Base-by-base conservation (phyloP, 1,140 invertebrate species). In the Solen grandis region DNA sequence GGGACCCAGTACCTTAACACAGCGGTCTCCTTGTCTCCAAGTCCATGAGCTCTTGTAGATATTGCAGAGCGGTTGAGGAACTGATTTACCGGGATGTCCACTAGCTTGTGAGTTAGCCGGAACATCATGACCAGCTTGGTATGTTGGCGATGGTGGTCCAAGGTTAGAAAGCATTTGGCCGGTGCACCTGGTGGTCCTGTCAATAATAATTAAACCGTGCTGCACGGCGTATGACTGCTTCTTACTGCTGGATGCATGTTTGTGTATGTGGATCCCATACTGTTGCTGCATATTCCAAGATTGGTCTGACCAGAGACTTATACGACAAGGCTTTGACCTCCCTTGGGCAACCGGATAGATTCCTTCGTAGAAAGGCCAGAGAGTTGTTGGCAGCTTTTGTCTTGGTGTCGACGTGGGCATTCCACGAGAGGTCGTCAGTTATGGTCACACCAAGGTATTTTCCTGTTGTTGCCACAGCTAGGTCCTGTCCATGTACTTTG, bases 161-260 rank as follows among this genome's bases (percentile, higher is more conserved):
- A 50, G 22, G 35, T 69, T 29, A 27, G 1, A 8, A 14, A 69
- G 19, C 62, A 66, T 66, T 16, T 66, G 27, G 35, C 29, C 54
- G 38, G 19, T 52, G 52, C 55, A 22, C 33, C 27, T 75, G 5
- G 35, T 75, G 10, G 38, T 29, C 8, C 31, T 27, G 50, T 77
- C 52, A 25, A 33, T 33, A 22, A 36, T 31, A 16, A 16, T 41
- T 4, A 35, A 35, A 75, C 13, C 75, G 33, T 8, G 85, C 81
- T 68, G 79, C 85, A 35, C 85, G 41, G 22, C 83, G 65, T 50
- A 84, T 82, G 22, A 86, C 83, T 4, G n/a, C 33, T 50, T 84
- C 83, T 25, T 84, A 31, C 10, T 68, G 29, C 16, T 74, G 31
- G 54, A 76, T 76, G 50, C 79, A 22, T 8, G 35, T 50, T n/a